Base-by-base conservation (phyloP, 2,888 invertebrate species). In the Phytoseiulus persimilis region DNA sequence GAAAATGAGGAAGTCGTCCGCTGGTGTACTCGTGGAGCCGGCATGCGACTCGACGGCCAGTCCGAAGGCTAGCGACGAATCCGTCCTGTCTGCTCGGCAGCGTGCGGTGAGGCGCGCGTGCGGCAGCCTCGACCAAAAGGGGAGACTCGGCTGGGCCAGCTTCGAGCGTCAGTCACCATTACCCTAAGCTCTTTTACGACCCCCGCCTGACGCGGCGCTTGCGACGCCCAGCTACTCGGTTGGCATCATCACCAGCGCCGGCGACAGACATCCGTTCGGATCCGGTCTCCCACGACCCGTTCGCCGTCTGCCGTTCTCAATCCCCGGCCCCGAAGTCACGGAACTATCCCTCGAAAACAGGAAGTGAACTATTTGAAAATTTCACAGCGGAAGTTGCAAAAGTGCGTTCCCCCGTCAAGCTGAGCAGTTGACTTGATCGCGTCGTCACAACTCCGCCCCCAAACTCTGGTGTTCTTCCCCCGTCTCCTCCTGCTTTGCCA, bases 151-250 rank as follows among this genome's bases (percentile, higher is more conserved):
- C 39, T 45, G 28, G 39, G 32, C 28, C 33, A 33, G 32, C 87
- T 33, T n/a, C 32, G 39, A 33, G 87, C 87, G 87, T 87, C 87
- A 87, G 87, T 87, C 87, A 87, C 87, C 87, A 87, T 87, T 87
- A 87, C 87, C 87, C 87, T 87, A 87, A 87, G 87, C 87, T 87
- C 87, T 87, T 87, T 87, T 87, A 87, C 33, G 87, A 87, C 87
- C 87, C 31, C 39, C 28, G 33, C 87, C 87, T 23, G 32, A 33
- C 32, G 39, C 87, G n/a, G n/a, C n/a, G 87, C 33, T 39, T 6
- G 33, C 84, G 32, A 84, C 84, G 32, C 84, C 84, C 32, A n/a
- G 84, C 84, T 83, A 83, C 31, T 83, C n/a, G 83, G 5, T 65
- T 28, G 65, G 11, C 65, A 65, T 87, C 87, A 87, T 87, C n/a